These are phyloP conservation scores for Mugil cephalus DNA, from an alignment of 2,113 vertebrate species.

Conservation along the genomic window DNA sequence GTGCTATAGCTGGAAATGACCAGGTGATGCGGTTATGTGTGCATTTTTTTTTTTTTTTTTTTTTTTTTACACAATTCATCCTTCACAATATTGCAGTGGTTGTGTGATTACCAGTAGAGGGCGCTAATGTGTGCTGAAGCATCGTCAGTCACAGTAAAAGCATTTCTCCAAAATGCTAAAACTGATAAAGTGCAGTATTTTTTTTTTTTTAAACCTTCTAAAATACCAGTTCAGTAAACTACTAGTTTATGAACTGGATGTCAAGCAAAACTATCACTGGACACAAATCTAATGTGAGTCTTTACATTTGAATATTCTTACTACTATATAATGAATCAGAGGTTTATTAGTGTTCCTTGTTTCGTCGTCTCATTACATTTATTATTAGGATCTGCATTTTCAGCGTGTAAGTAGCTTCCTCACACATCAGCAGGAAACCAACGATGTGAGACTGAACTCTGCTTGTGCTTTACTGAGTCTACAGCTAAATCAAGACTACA, in stretches of 20 bases:
- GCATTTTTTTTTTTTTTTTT: neutral
- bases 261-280: slow-evolving; percentile 63
- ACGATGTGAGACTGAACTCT: slow-evolving; percentile 3
- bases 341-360: slow-evolving; percentile 72
- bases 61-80: slow-evolving; percentile 37
- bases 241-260: slow-evolving; percentile 68
- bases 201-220: slow-evolving; percentile 58
- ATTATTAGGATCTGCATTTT: neutral
- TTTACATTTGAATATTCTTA: slow-evolving; percentile 56
- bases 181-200: slow-evolving; percentile 78
- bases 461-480: slow-evolving; percentile 66
- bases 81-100: slow-evolving; percentile 56
- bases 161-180: slow-evolving; percentile 69
- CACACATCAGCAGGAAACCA: slow-evolving; percentile 19
- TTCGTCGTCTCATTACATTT: slow-evolving; percentile 11
- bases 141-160: slow-evolving; percentile 56
- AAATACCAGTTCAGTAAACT: slow-evolving; percentile 62
- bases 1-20: slow-evolving; percentile 19
- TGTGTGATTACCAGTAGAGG: slow-evolving; percentile 50
- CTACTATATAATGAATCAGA: slow-evolving; percentile 55
- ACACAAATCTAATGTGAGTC: slow-evolving; percentile 65
- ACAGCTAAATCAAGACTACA: slow-evolving; percentile 31
- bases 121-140: slow-evolving; percentile 37
- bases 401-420: slow-evolving; percentile 13
- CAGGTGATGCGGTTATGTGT: slow-evolving; percentile 20